These are phyloP conservation scores for Xiphophorus couchianus DNA, from an alignment of 2,113 vertebrate genomes.

Conservation along the genomic window DNA sequence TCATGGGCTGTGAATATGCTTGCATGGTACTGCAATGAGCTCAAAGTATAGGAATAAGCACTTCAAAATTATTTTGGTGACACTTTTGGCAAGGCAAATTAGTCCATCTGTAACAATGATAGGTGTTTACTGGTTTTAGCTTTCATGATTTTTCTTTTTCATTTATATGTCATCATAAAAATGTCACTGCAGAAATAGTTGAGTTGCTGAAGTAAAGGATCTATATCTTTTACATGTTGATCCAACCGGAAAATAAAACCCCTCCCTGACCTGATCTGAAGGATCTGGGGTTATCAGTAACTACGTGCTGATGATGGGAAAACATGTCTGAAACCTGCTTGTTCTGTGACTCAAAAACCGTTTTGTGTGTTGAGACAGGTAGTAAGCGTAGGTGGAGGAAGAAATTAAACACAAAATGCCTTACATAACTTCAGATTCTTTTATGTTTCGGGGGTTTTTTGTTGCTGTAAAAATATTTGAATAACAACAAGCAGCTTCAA, in stretches of 20 bases:
- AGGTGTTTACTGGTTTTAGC: not conserved
- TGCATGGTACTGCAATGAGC: no score
- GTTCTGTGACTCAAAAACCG: not conserved
- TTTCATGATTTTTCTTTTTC: not conserved
- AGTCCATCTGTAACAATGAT: not conserved
- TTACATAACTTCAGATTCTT: slow-evolving; percentile 6
- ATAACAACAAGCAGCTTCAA: slow-evolving; percentile 13
- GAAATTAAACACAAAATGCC: slow-evolving; percentile 2
- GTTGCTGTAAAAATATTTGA: slow-evolving; percentile 26
- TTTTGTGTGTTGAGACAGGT: slow-evolving; percentile 5
- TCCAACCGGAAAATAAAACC: not conserved
- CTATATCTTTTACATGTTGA: no score
- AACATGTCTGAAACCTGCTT: not conserved
- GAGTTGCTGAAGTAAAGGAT: not conserved
- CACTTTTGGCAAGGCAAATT: no score
- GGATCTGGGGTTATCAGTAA: slow-evolving; percentile 1
- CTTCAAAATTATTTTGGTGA: no score
- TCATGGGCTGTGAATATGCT: no score
- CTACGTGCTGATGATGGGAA: not conserved
- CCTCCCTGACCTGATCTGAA: not conserved
- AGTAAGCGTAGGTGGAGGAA: not conserved
- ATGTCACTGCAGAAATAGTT: not conserved
- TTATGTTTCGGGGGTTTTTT: slow-evolving; percentile 8
- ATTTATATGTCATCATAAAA: not conserved
- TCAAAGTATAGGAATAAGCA: no score